Conservation (phyloP, 2,888 invertebrate genomes). For the Allacma fusca region DNA sequence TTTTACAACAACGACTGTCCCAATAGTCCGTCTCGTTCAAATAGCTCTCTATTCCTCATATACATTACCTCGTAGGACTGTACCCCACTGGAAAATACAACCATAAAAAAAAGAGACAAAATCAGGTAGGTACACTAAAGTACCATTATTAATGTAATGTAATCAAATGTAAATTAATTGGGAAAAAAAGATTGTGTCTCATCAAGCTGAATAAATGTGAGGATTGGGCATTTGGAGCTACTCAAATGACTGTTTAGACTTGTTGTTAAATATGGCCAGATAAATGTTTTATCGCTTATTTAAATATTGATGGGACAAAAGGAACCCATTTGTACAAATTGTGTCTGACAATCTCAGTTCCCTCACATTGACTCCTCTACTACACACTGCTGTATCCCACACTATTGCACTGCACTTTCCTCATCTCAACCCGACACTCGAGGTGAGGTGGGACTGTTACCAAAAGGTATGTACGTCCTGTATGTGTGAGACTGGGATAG, state of each 20-base stretch:
- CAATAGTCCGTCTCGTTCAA: no score
- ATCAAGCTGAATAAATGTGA: conserved; percentile 5
- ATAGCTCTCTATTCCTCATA: no score
- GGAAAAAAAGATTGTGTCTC: no score
- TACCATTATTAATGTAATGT: not conserved
- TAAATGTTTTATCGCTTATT: conserved; percentile 18
- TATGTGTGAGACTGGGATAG: no score
- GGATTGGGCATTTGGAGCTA: no score
- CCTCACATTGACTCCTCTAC: not conserved
- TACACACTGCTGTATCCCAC: no score
- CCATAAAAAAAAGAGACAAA: not conserved
- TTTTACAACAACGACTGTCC: no score
- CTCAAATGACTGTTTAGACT: conserved; percentile 9
- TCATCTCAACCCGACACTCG: not conserved
- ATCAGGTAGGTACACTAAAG: not conserved
- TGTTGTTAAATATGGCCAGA: not conserved
- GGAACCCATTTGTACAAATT: conserved; percentile 34
- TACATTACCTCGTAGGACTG: no score
- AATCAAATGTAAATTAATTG: conserved; percentile 14
- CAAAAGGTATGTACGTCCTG: no score
- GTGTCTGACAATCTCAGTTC: conserved; percentile 22
- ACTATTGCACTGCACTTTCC: conserved; percentile 30
- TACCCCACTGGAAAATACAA: no score
- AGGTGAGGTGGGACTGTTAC: no score
- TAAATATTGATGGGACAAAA: conserved; percentile 40